Percentiles rank a stretch among this genome's conserved stretches.
Conservation (phyloP, 2,888 invertebrate genomes). For the Teinopalpus imperialis region DNA sequence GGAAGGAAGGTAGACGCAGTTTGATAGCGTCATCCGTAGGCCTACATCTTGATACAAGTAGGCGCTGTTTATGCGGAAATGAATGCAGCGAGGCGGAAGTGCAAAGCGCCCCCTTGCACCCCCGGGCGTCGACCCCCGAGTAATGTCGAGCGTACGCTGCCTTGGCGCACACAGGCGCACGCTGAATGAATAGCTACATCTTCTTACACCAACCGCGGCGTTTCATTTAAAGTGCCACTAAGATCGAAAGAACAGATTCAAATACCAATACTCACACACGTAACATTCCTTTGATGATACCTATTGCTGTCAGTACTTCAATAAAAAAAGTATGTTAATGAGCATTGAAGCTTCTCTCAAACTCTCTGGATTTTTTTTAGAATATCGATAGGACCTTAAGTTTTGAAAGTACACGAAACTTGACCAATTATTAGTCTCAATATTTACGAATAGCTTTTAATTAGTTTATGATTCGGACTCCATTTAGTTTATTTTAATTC, state of each 20-base stretch:
- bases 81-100: slow-evolving; percentile 77
- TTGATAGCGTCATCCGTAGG: slow-evolving; percentile 37
- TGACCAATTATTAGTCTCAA: slow-evolving; percentile 51
- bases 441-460: slow-evolving; percentile 27
- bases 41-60: slow-evolving; percentile 60
- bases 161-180: slow-evolving; percentile 37
- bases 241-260: slow-evolving; percentile 10
- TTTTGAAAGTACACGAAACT: slow-evolving; percentile 61
- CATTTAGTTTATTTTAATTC: slow-evolving; percentile 18
- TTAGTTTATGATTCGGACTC: slow-evolving; percentile 22
- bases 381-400: slow-evolving; percentile 46
- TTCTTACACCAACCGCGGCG: slow-evolving; percentile 34
- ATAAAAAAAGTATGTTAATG: slow-evolving; percentile 17
- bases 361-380: slow-evolving; percentile 40
- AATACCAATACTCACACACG: slow-evolving; percentile 11
- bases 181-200: slow-evolving; percentile 33
- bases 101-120: slow-evolving; percentile 67
- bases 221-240: slow-evolving; percentile 12
- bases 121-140: slow-evolving; percentile 67
- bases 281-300: slow-evolving; percentile 7
- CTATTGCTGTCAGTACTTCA: not conserved
- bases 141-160: slow-evolving; percentile 41
- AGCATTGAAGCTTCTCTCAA: slow-evolving; percentile 16
- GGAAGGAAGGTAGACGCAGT: slow-evolving; percentile 25
- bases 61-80: slow-evolving; percentile 76